Evolutionary conservation across 2,113 vertebrate species (phyloP), one percentile per base, ranked within the genome.

Genomic region (Thalassoma bifasciatum): DNA sequence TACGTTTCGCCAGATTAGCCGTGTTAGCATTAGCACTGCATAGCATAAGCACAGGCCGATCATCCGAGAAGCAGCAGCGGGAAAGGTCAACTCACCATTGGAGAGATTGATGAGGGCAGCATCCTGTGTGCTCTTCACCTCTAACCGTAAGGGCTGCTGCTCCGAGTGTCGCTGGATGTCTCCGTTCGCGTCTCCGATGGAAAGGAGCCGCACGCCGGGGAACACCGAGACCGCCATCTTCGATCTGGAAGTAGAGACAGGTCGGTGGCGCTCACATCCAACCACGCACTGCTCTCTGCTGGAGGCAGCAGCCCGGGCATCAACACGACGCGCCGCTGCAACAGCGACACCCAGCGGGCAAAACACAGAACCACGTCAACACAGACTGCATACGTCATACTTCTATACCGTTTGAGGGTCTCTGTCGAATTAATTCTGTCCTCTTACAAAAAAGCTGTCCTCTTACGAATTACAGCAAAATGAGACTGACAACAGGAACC

Each of bases 81-180:
- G 26, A 70, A 76, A 65, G 50, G 56, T 71, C 51, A 75, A 88
- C 94, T 94, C 86, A 95, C 96, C 94, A 93, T 96, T 96, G 85
- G 95, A 95, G 79, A 97, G 94, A 83, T 94, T 95, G 91, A 94
- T 87, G 79, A 95, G 92, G 52, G 96, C 96, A 49, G 95, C 93
- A 64, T 98, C 96, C 59, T 94, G 95, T 24, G 94, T 95, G 64
- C 93, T 95, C 73, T 95, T 96, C 40, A 96, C 95, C 88, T 97
- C 96, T 73, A 97, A 89, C 70, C 95, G 95, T 84, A 98, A 88
- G 17, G 96, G 95, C 87, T 97, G 96, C 91, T 98, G 96, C 91
- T 97, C 96, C 22, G 96, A 96, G 91, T 97, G 96, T 77, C 96
- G 91, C 93, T 98, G 96, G 82, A 98, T 97, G 89, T 98, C 96